Base-by-base conservation (phyloP, 2,888 invertebrate genomes). In the Campaea margaritaria region DNA sequence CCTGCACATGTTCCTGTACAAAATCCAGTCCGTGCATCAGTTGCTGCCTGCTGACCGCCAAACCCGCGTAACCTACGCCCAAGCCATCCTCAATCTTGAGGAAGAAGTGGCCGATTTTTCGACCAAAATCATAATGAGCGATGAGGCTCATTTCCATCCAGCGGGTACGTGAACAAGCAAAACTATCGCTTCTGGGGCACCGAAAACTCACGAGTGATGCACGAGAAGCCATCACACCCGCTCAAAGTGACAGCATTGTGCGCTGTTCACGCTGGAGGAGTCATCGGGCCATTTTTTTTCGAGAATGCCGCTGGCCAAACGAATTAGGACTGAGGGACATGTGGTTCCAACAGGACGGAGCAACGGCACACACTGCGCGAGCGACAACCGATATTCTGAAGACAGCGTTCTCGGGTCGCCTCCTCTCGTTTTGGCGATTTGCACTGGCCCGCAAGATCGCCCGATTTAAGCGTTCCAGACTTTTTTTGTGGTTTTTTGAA, bases 1-100 rank as follows among this genome's bases (percentile, higher is more conserved):
- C 53, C 41, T 69, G 5, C 65, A 63, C 39, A 64, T 68, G 31
- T 69, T 67, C 55, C 69, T 61, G n/a, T 66, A 62, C 48, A 69
- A 72, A 63, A 66, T 69, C 48, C 56, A 57, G 51, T 42, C 47
- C 11, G 47, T 51, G 21, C 51, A 60, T 38, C 46, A 16, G 13
- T 42, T 55, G 8, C 42, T 51, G 36, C 16, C 21, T 13, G 13
- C 11, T 39, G 48, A 44, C 16, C 44, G n/a, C 5, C 28, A 5
- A 14, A 11, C 34, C 21, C 36, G 12, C 14, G 14, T 42, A 34
- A 9, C 3, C 3, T 34, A 34, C 34, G 9, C 5, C 11, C 34
- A 34, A 9, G 1, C 5, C 34, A 9, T 36, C 36, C 12, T 12
- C 1, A 36, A 36, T 5, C 12, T 36, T 1, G n/a, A 12, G 2